Evolutionary conservation across 2,113 vertebrate genomes (phyloP).

Genomic region (Alligator sinensis): DNA sequence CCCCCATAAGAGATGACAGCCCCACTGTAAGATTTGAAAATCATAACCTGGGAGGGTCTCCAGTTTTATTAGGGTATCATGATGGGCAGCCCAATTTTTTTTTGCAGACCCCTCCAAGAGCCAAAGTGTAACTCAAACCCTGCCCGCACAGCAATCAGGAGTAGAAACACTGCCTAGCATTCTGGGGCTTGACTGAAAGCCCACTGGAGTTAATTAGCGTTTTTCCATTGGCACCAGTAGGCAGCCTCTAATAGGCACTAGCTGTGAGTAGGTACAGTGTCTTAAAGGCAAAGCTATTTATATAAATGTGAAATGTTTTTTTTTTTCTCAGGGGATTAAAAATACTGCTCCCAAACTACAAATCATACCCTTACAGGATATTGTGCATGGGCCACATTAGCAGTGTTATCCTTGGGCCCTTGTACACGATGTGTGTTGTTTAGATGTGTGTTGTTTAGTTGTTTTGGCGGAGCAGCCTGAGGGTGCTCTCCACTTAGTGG

Average conservation of each 20-base stretch:
- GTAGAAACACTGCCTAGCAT: neutral
- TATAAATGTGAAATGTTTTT: neutral
- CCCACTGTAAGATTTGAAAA: too few relatives aligned
- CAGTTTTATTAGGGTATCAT: too few relatives aligned
- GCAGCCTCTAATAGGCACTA: neutral
- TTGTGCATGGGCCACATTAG: neutral
- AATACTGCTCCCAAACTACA: neutral
- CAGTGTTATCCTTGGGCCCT: too few relatives aligned
- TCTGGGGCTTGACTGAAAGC: neutral
- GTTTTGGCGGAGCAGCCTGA: too few relatives aligned
- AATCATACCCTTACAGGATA: neutral
- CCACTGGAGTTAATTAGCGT: neutral
- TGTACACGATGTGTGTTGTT: too few relatives aligned
- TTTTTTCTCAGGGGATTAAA: neutral
- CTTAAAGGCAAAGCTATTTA: neutral
- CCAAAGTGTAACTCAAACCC: neutral
- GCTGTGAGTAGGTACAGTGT: rapidly evolving
- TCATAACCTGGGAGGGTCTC: too few relatives aligned
- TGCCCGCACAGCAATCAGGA: neutral
- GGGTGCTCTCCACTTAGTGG: too few relatives aligned
- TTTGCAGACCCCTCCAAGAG: too few relatives aligned
- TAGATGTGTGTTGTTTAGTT: too few relatives aligned
- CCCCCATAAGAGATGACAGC: too few relatives aligned
- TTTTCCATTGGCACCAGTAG: neutral
- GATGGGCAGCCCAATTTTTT: too few relatives aligned